Base-by-base conservation (phyloP, 2,113 vertebrate species). In the Dicentrarchus labrax region DNA sequence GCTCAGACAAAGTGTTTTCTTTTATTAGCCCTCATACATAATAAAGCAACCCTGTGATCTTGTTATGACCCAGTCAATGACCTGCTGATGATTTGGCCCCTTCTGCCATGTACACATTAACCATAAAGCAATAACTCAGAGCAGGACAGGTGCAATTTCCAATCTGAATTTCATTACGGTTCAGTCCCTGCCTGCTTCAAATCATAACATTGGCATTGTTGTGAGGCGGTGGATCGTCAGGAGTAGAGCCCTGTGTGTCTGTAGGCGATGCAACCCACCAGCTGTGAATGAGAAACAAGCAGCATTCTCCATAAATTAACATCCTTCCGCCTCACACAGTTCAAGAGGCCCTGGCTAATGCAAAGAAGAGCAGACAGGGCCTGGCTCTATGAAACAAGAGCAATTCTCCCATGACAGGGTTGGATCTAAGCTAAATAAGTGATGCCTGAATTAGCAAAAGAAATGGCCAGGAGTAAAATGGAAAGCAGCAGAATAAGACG, bases 81-180 rank as follows among this genome's bases (percentile, higher is more conserved):
- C 82, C 77, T 74, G 39, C 47, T 79, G 72, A 80, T 90, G 86
- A 86, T 89, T 56, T 72, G 75, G 76, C 67, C 88, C 86, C 80
- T 74, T 88, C 86, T 83, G 86, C 85, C 69, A 75, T 86, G 88
- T 76, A 76, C 79, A 90, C 87, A 91, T 92, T 90, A 91, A 80
- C 83, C 84, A 88, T 82, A 80, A 64, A 76, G 86, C 84, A 90
- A 94, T 94, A 93, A 93, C 83, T 94, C 89, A 92, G 61, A 68
- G 60, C 17, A 62, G 82, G 88, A 93, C 93, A 88, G 86, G 89
- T 89, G 91, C 88, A 80, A 87, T 92, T 94, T 93, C 83, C 65
- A 75, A 84, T 78, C 61, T 80, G 90, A 91, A 93, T 94, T 89
- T 93, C 91, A 93, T 95, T 93, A 94, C 15, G 51, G 12, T 17